Conservation (phyloP, 2,888 invertebrate species). For the Hesperia comma region DNA sequence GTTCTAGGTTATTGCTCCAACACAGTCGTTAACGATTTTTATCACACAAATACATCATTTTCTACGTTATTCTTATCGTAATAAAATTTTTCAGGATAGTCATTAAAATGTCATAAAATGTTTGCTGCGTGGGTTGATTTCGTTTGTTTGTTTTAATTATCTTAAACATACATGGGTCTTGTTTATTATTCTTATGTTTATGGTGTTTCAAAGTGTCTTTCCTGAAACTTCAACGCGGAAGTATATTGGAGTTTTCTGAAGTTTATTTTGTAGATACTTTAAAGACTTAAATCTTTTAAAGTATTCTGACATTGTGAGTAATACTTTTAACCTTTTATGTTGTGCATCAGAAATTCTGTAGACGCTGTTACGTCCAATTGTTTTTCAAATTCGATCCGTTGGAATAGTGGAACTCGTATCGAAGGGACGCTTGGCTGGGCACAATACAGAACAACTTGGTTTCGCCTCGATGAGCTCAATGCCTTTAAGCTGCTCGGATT, state of each 20-base stretch:
- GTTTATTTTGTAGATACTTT: neutral
- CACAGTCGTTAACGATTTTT: neutral
- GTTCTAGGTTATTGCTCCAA: too few relatives aligned
- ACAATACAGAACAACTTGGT: slow-evolving; percentile 52
- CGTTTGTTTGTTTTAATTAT: slow-evolving; percentile 1
- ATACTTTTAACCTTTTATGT: neutral
- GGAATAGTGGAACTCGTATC: slow-evolving; percentile 28
- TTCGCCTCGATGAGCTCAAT: slow-evolving; percentile 62
- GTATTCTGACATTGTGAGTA: neutral
- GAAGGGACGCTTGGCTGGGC: slow-evolving; percentile 62
- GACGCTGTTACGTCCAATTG: neutral
- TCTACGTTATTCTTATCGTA: neutral
- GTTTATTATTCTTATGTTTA: neutral
- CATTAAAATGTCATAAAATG: too few relatives aligned
- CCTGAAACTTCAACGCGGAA: neutral
- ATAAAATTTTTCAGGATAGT: neutral
- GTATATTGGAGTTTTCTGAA: neutral
- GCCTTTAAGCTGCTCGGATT: slow-evolving; percentile 29
- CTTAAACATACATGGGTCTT: neutral
- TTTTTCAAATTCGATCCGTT: slow-evolving; percentile 27
- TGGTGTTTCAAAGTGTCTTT: neutral
- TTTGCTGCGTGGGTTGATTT: neutral
- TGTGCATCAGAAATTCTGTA: neutral
- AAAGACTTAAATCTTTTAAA: neutral
- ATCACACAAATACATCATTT: slow-evolving; percentile 10